These are phyloP conservation scores for Pollenia labialis DNA, from an alignment of 2,888 invertebrate species.

Conservation along the genomic window DNA sequence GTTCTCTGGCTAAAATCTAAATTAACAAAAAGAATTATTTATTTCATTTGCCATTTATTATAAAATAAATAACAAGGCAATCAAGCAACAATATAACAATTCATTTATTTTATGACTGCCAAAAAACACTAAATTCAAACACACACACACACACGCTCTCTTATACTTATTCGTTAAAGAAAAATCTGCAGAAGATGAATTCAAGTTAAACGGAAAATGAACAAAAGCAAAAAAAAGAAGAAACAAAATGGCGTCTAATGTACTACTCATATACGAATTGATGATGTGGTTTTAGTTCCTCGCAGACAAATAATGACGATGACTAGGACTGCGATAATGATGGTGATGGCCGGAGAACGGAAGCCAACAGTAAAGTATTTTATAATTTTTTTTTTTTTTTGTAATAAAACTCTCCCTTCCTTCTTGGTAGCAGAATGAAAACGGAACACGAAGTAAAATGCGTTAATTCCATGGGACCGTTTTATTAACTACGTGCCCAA, in stretches of 20 bases:
- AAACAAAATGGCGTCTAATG: slow-evolving; percentile 71
- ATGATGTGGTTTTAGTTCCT: slow-evolving; percentile 39
- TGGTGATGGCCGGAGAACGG: slow-evolving; percentile 37
- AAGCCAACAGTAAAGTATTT: slow-evolving; percentile 48
- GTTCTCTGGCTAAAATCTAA: not conserved
- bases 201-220: slow-evolving; percentile 59
- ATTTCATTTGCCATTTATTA: slow-evolving; percentile 68
- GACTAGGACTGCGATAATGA: slow-evolving; percentile 5
- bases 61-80: slow-evolving; percentile 78
- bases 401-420: slow-evolving; percentile 34
- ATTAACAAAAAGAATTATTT: slow-evolving; percentile 37
- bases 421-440: slow-evolving; percentile 21
- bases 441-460: slow-evolving; percentile 38
- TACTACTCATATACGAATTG: slow-evolving; percentile 23
- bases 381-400: not conserved
- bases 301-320: slow-evolving; percentile 27
- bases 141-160: slow-evolving; percentile 27
- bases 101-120: slow-evolving; percentile 83
- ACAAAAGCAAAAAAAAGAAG: slow-evolving; percentile 24
- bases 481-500: slow-evolving; percentile 57
- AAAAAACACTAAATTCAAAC: slow-evolving; percentile 60
- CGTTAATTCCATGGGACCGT: slow-evolving; percentile 58
- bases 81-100: slow-evolving; percentile 82
- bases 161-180: slow-evolving; percentile 19
- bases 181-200: slow-evolving; percentile 52